Evolutionary conservation across 2,888 invertebrate genomes (phyloP).

Genomic region (Cloeon dipterum): DNA sequence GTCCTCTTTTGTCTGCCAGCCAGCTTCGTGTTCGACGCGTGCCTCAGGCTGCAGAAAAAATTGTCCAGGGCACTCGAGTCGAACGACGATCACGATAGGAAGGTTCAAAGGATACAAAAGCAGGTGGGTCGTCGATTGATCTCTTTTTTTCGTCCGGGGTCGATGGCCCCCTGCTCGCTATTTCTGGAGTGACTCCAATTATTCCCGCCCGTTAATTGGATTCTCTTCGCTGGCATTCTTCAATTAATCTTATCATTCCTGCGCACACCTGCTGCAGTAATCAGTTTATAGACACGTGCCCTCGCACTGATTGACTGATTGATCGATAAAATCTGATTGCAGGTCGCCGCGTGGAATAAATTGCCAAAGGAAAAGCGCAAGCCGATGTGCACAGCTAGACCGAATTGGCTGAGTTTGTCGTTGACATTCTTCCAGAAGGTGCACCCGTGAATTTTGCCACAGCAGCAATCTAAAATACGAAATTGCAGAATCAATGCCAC

Average conservation of each 20-base stretch:
- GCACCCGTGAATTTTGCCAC: slow-evolving; percentile 9
- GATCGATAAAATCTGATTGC: slow-evolving; percentile 25
- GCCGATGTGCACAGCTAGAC: slow-evolving; percentile 36
- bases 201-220: too few relatives aligned
- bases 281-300: too few relatives aligned
- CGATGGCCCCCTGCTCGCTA: too few relatives aligned
- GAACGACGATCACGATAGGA: slow-evolving; percentile 10
- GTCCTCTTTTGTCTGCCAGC: slow-evolving; percentile 40
- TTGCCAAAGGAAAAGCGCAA: slow-evolving; percentile 22
- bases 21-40: slow-evolving; percentile 31
- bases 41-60: slow-evolving; percentile 19
- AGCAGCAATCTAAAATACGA: too few relatives aligned
- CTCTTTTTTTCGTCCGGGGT: too few relatives aligned
- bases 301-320: slow-evolving; percentile 17
- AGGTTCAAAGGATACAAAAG: slow-evolving; percentile 14
- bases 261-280: too few relatives aligned
- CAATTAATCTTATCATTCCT: too few relatives aligned
- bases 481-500: slow-evolving; percentile 25
- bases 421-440: slow-evolving; percentile 37
- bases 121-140: too few relatives aligned
- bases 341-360: slow-evolving; percentile 29
- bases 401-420: slow-evolving; percentile 45
- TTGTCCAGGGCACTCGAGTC: slow-evolving; percentile 18
- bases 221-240: too few relatives aligned
- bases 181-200: too few relatives aligned